These are phyloP conservation scores for Cepaea nemoralis DNA, from an alignment of 1,140 invertebrate genomes.

Conservation along the genomic window DNA sequence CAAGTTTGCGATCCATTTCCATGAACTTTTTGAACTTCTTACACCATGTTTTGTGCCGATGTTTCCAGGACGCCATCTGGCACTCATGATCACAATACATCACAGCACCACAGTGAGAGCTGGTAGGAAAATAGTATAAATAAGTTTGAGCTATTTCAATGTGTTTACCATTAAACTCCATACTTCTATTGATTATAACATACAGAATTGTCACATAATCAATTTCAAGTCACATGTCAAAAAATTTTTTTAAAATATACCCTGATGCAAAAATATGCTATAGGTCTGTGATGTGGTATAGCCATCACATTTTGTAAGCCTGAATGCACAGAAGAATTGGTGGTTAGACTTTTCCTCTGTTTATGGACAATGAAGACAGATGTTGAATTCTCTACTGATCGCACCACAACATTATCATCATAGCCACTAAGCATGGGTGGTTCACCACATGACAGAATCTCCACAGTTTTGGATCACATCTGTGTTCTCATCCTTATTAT, in stretches of 20 bases:
- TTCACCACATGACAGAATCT: too few relatives aligned
- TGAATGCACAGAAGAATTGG: too few relatives aligned
- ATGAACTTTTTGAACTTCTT: conserved; percentile 7
- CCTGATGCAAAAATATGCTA: too few relatives aligned
- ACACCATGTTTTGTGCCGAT: conserved; percentile 4
- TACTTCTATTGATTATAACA: not conserved
- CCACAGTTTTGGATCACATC: too few relatives aligned
- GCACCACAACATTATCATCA: too few relatives aligned
- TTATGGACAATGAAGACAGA: too few relatives aligned
- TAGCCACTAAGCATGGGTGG: too few relatives aligned
- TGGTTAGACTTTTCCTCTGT: too few relatives aligned
- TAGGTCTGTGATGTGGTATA: not conserved
- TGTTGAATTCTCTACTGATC: too few relatives aligned
- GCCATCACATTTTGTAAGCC: too few relatives aligned
- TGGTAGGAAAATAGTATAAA: not conserved
- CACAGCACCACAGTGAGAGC: conserved; percentile 2
- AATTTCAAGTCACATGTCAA: not conserved
- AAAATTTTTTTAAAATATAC: too few relatives aligned
- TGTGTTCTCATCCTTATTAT: too few relatives aligned
- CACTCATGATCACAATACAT: conserved; percentile 20
- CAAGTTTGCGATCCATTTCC: conserved; percentile 15
- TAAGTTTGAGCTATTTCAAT: not conserved
- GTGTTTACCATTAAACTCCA: not conserved
- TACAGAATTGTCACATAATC: not conserved
- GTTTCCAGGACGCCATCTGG: not conserved